A percentile compares a stretch with the other conserved stretches of the same genome.
These are phyloP conservation scores for Euleptes europaea DNA, from an alignment of 2,113 vertebrate genomes.

Conservation along the genomic window DNA sequence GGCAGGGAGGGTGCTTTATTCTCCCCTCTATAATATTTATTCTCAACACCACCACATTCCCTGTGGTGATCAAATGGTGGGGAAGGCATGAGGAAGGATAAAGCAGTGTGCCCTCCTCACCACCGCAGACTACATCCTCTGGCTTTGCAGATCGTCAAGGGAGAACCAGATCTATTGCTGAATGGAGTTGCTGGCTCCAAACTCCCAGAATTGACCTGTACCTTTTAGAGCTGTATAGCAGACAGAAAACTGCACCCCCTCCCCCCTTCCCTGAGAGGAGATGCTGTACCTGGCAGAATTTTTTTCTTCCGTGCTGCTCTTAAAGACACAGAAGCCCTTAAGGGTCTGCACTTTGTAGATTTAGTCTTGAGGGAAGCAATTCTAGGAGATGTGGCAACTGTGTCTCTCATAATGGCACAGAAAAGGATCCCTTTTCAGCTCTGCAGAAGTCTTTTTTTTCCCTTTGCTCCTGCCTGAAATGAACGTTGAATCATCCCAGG, in stretches of 20 bases:
- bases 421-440: not conserved
- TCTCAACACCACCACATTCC: too few species aligned
- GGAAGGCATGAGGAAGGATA: too few species aligned
- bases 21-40: not conserved
- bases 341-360: not conserved
- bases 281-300: too few species aligned
- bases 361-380: not conserved
- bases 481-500: not conserved
- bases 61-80: too few species aligned
- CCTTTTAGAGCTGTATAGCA: not conserved
- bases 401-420: not conserved
- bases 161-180: too few species aligned
- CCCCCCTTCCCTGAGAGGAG: not conserved
- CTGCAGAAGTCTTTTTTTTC: too few species aligned
- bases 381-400: not conserved
- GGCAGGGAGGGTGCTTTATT: not conserved
- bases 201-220: too few species aligned
- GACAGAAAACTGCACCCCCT: not conserved
- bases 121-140: too few species aligned
- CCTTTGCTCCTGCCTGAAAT: not conserved
- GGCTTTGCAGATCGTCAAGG: too few species aligned
- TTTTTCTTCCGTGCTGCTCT: too few species aligned
- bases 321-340: not conserved
- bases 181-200: too few species aligned
- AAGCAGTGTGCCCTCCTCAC: too few species aligned